phyloP scores from a whole-genome alignment of 2,113 vertebrate species.

The Lota lota region DNA sequence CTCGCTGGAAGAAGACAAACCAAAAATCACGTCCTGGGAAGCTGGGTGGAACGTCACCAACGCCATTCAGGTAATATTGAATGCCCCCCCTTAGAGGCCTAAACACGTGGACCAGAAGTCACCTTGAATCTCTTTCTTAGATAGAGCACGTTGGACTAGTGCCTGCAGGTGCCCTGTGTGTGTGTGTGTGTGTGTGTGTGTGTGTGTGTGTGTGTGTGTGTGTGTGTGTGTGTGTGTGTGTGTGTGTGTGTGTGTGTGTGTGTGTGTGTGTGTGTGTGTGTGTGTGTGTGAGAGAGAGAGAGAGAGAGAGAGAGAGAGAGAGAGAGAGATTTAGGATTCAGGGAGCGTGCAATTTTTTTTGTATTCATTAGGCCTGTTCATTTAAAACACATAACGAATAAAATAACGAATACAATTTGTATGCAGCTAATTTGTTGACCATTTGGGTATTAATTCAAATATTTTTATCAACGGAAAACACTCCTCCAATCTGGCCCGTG shows the following conservation, averaged over 20 bases:
- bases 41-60: constrained; percentile 99
- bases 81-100: too few species aligned
- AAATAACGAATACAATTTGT: too few species aligned
- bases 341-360: too few species aligned
- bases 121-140: constrained; percentile 47
- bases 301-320: too few species aligned
- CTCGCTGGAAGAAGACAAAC: constrained; percentile 81
- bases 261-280: too few species aligned
- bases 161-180: neutral
- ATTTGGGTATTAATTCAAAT: constrained; percentile 56
- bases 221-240: neutral
- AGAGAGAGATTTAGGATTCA: too few species aligned
- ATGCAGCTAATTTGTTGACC: too few species aligned
- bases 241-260: neutral
- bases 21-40: constrained; percentile 93
- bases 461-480: constrained; percentile 54
- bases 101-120: constrained; percentile 34
- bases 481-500: neutral
- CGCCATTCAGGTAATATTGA: constrained; percentile 87
- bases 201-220: constrained; percentile 1
- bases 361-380: too few species aligned
- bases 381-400: too few species aligned
- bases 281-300: too few species aligned
- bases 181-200: neutral
- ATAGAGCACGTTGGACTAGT: too few species aligned